These are phyloP conservation scores for Alitta virens DNA, from an alignment of 2,888 invertebrate genomes.

Conservation along the genomic window DNA sequence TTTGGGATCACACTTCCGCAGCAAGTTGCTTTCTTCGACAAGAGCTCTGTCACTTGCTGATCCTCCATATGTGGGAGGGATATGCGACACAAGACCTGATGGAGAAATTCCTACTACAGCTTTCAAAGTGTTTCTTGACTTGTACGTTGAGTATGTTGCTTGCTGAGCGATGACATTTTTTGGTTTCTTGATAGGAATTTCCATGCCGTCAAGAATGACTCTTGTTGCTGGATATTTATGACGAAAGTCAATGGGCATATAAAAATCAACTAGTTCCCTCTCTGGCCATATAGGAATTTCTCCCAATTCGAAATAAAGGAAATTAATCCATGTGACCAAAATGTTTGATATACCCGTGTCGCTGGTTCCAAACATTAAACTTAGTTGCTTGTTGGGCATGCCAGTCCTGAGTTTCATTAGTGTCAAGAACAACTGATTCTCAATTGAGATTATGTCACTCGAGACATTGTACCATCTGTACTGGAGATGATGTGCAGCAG, in stretches of 20 bases:
- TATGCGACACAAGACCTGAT: background rate
- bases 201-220: background rate
- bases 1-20: background rate
- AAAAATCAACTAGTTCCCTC: background rate
- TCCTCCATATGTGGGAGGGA: constrained; percentile 1
- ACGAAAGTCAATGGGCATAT: background rate
- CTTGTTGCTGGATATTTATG: background rate
- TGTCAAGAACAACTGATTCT: background rate
- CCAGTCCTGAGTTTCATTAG: background rate
- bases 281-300: background rate
- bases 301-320: background rate
- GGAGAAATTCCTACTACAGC: constrained; percentile 5
- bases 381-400: background rate
- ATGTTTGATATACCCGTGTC: background rate
- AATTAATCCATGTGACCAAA: background rate
- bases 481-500: no score
- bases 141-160: constrained; percentile 5
- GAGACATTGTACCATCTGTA: no score
- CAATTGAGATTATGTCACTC: background rate
- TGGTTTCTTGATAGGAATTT: constrained; percentile 4
- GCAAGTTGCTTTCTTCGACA: background rate
- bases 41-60: background rate
- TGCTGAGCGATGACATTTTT: background rate
- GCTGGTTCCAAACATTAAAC: background rate
- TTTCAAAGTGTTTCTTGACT: constrained; percentile 5